Evolutionary conservation across 2,797 vertebrate species (phyloP), one percentile per base, ranked within the genome.

Genomic region (Dermochelys coriacea): DNA sequence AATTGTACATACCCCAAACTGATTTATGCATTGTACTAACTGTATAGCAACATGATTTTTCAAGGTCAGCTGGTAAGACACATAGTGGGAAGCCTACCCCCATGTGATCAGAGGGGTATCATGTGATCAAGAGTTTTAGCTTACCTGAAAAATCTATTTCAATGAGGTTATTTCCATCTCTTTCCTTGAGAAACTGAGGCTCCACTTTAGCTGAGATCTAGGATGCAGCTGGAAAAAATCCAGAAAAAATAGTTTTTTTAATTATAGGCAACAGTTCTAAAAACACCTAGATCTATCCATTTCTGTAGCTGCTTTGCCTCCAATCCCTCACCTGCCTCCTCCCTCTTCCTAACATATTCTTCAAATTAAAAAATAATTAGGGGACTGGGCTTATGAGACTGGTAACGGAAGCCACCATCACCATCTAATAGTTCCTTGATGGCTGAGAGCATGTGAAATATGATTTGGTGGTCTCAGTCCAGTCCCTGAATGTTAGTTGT

Each of bases 21-120:
- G 75, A 86, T 68, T 87, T 81, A 52, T 5, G 8, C 14, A 51
- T 61, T 90, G 45, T 68, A 4, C 19, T 59, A 9, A 18, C 8
- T 78, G 88, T 77, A 85, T 79, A 15, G 16, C 15, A 84, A 5
- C 6, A 91, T 2, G 74, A 3, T 4, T 82, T 91, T 54, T 85
- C 64, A 82, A 89, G 2, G 78, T 6, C 3, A 16, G 14, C n/a
- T 8, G 21, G 3, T 47, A 80, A 80, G 51, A 2, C 50, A 14
- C 8, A 8, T 0, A 0, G 4, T 88, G 18, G 19, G 21, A 57
- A 12, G 37, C 77, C 9, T 64, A n/a, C 61, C 16, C 34, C 34
- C 18, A n/a, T 80, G 57, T 2, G 29, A 23, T 16, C 54, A 6
- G 34, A 16, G 1, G 2, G 8, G 15, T 41, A 1, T 14, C 15